These are phyloP conservation scores for Sphenopsis melanotis DNA, from an alignment of 2,797 vertebrate genomes.

Conservation along the genomic window DNA sequence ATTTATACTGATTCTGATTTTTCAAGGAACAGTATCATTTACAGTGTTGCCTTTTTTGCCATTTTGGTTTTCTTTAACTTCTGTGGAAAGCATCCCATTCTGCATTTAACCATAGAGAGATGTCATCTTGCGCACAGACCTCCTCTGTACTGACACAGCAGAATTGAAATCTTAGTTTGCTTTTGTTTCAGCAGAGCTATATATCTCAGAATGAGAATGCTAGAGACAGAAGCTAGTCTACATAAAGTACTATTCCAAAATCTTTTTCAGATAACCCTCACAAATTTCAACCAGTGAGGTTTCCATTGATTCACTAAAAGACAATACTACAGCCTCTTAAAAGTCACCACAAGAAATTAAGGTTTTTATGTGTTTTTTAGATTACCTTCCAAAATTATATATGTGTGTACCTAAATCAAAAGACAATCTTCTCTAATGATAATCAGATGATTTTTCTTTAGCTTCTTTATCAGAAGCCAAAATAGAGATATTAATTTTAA, in stretches of 20 bases:
- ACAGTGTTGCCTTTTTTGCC: not conserved
- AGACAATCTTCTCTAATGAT: not conserved
- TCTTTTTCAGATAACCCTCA: not conserved
- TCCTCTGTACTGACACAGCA: not conserved
- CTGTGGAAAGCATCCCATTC: not conserved
- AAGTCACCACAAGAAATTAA: not conserved
- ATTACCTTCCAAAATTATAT: not conserved
- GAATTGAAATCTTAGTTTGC: not conserved
- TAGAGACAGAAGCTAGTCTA: not conserved
- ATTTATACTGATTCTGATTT: not conserved
- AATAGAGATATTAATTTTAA: conserved; percentile 60
- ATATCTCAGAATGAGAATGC: not conserved
- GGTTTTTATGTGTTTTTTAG: not conserved
- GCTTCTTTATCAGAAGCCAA: conserved; percentile 18
- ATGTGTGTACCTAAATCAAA: not conserved
- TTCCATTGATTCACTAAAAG: not conserved
- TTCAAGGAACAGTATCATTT: not conserved
- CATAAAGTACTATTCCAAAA: not conserved
- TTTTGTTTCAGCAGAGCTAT: not conserved
- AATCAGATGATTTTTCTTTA: not conserved
- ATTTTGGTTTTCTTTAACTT: not conserved
- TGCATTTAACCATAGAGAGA: not conserved
- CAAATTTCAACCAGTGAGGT: not conserved
- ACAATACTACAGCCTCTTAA: not conserved
- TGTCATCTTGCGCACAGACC: not conserved